Evolutionary conservation across 1,140 invertebrate genomes (phyloP).

Genomic region (Schmidtea mediterranea): DNA sequence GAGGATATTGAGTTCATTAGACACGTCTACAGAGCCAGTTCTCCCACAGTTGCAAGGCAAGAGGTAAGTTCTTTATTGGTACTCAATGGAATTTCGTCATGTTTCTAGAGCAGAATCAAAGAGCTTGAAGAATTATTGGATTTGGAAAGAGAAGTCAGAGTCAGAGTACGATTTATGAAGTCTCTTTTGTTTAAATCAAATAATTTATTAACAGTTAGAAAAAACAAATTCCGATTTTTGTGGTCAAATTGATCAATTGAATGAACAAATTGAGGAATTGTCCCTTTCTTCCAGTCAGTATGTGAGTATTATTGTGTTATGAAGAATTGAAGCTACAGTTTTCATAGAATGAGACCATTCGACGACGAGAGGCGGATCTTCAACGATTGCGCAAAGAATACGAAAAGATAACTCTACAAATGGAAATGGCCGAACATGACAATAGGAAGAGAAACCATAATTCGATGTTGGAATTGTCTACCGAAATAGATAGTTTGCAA

Average conservation of each 20-base stretch:
- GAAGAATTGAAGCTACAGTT: too few relatives aligned
- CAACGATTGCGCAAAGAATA: slow-evolving; percentile 22
- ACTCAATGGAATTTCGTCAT: too few relatives aligned
- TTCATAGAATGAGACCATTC: slow-evolving; percentile 17
- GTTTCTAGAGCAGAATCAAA: slow-evolving; percentile 13
- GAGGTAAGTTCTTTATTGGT: too few relatives aligned
- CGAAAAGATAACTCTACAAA: slow-evolving; percentile 17
- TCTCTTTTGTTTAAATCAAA: too few relatives aligned
- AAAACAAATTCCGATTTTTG: neutral
- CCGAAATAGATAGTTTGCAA: slow-evolving; percentile 20
- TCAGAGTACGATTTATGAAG: slow-evolving; percentile 23
- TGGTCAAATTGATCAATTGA: neutral
- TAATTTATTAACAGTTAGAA: too few relatives aligned
- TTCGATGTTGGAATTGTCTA: slow-evolving; percentile 20
- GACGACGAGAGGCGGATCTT: slow-evolving; percentile 20
- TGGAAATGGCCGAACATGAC: slow-evolving; percentile 17
- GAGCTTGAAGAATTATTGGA: slow-evolving; percentile 25
- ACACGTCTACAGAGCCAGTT: too few relatives aligned
- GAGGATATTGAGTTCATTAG: too few relatives aligned
- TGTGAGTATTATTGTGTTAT: too few relatives aligned
- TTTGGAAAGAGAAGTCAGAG: slow-evolving; percentile 18
- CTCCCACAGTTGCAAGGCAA: too few relatives aligned
- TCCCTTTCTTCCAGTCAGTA: too few relatives aligned
- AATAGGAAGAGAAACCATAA: slow-evolving; percentile 22
- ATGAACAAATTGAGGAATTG: too few relatives aligned